Conservation (phyloP, 2,888 invertebrate species). For the Sinopyrophorus schimmeli region DNA sequence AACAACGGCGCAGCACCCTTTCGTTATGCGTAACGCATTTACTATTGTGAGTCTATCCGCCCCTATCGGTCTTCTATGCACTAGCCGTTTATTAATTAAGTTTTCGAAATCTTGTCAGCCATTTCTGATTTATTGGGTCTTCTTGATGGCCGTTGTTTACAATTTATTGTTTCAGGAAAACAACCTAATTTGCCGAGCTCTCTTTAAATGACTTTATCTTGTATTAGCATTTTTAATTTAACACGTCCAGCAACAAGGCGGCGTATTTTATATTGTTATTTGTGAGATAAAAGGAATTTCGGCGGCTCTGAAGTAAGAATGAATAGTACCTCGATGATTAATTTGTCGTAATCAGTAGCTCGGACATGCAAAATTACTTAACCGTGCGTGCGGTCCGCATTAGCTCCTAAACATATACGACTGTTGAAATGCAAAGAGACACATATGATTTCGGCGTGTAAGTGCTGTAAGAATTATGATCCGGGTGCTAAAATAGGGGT, state of each 20-base stretch:
- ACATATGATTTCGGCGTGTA: slow-evolving; percentile 38
- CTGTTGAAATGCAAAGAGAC: slow-evolving; percentile 32
- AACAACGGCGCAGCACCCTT: slow-evolving; percentile 29
- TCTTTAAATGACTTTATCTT: slow-evolving; percentile 9
- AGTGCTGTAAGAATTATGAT: slow-evolving; percentile 53
- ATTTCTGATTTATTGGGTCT: slow-evolving; percentile 43
- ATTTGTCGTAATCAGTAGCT: slow-evolving; percentile 50
- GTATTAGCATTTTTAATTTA: background rate
- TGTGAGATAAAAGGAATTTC: slow-evolving; percentile 19
- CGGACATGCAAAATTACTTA: slow-evolving; percentile 49
- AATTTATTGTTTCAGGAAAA: slow-evolving; percentile 41
- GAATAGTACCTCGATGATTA: slow-evolving; percentile 38
- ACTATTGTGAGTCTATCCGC: slow-evolving; percentile 44
- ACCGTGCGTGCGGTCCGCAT: slow-evolving; percentile 43
- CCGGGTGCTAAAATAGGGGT: slow-evolving; percentile 52
- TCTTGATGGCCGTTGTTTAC: slow-evolving; percentile 37
- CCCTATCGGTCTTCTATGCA: slow-evolving; percentile 42
- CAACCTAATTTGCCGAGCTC: slow-evolving; percentile 37
- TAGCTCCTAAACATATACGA: slow-evolving; percentile 37
- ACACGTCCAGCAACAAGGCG: no score
- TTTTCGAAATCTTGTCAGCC: slow-evolving; percentile 44
- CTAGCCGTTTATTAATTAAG: slow-evolving; percentile 42
- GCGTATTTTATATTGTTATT: no score
- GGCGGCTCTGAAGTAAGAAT: slow-evolving; percentile 21
- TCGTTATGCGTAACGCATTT: slow-evolving; percentile 42